phyloP scores from a whole-genome alignment of 2,113 vertebrate genomes.

The Sinocyclocheilus rhinocerous region DNA sequence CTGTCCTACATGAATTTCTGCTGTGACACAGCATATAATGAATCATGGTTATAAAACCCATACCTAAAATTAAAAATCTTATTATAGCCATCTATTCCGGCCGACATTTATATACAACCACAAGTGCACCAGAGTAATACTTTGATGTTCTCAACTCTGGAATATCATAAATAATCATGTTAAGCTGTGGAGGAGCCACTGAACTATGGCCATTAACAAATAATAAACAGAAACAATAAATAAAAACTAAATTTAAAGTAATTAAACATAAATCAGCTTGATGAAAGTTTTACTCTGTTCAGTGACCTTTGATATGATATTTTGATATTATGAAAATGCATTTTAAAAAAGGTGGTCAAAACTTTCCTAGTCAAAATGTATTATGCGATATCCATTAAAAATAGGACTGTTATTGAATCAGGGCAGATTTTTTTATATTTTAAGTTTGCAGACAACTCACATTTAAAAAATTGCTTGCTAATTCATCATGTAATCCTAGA shows the following conservation, averaged over 20 bases:
- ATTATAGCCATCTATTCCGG: conserved; percentile 44
- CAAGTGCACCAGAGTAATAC: not conserved
- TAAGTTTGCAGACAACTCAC: not conserved
- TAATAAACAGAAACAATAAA: conserved; percentile 18
- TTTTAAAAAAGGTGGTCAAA: not conserved
- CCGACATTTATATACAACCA: conserved; percentile 37
- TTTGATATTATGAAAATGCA: not conserved
- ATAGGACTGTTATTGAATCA: not conserved
- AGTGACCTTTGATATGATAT: not conserved
- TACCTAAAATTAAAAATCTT: conserved; percentile 40
- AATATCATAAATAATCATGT: conserved; percentile 26
- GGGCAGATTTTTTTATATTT: not conserved
- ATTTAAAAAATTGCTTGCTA: too few relatives aligned
- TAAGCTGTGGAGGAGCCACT: not conserved
- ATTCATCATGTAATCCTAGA: not conserved
- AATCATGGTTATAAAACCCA: conserved; percentile 39
- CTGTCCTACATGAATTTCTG: conserved; percentile 30
- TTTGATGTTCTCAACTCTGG: not conserved
- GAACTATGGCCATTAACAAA: not conserved
- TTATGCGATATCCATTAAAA: not conserved
- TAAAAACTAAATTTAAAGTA: conserved; percentile 20
- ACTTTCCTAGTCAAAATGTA: not conserved
- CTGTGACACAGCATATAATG: conserved; percentile 22
- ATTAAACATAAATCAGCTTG: not conserved
- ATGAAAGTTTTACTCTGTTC: not conserved